Evolutionary conservation across 2,888 invertebrate species (phyloP), one percentile per base, ranked within the genome.

Genomic region (Phrixothrix hirtus): DNA sequence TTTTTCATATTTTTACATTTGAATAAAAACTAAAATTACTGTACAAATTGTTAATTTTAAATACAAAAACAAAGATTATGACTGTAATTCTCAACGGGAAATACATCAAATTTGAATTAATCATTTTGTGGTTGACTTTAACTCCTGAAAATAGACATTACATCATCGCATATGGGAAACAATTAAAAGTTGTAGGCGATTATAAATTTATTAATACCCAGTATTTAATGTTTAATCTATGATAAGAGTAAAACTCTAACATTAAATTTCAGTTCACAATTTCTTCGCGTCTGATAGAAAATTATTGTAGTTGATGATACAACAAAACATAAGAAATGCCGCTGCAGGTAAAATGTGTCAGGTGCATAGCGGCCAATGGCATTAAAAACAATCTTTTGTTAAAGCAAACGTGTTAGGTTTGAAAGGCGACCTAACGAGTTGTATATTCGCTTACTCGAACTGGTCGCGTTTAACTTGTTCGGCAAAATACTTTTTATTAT

Each of bases 291-390:
- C 32, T 32, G 32, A 32, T n/a, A 12, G 2, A 11, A 12, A 2
- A 3, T 41, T 31, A 12, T 15, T 11, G 21, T 27, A 15, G 29
- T 17, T 15, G 16, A 15, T 31, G 41, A 30, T 31, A 17, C 13
- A 5, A 16, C 29, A 16, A 29, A 26, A 29, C 10, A 16, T 11
- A 3, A 21, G 14, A 29, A 38, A 34, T 11, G 35, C 35, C 42
- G 48, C 42, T 42, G n/a, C 48, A 49, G 48, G 48, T 42, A 34
- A 12, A 47, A 34, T 17, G 42, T 49, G 48, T 39, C 48, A 48
- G 48, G 47, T 47, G 38, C 12, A 44, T 7, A 5, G 38, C 47
- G 47, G 48, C 48, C 48, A 49, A 49, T 49, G 48, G 48, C 48
- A 49, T 42, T 27, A 32, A 27, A 16, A 35, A 27, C 15, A 29